Evolutionary conservation across 2,113 vertebrate species (phyloP), one percentile per base, ranked within the genome.

Genomic region (Osmerus mordax): DNA sequence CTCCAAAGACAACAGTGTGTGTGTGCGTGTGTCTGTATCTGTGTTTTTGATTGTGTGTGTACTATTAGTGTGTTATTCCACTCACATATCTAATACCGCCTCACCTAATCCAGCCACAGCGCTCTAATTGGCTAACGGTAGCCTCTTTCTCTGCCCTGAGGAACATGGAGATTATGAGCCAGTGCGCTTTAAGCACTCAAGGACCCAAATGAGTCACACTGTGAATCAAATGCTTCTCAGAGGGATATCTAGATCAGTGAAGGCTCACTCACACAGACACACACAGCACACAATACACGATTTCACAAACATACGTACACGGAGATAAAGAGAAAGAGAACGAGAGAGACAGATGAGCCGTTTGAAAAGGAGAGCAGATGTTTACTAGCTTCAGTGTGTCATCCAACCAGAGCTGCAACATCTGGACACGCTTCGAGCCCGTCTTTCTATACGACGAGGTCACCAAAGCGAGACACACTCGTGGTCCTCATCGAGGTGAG

Each of bases 121-220:
- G 76, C 83, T 84, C 81, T 87, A 85, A 87, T 88, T 90, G 85
- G 84, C 83, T 62, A 75, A 85, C 82, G 59, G 75, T 70, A 81
- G 80, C 80, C 82, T 76, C 83, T 84, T 82, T 74, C 82, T 81
- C 70, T 62, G 78, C 84, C 84, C 79, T 36, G 21, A 80, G 76
- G 78, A 87, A 74, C 65, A 64, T 73, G 71, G 67, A 85, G 82
- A 85, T 86, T 87, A 86, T 67, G 72, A 63, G 78, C 77, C 68
- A 18, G 77, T 76, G 77, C 67, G 70, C 70, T 81, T 67, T 47
- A 55, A 76, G 82, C 76, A 76, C 78, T 64, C 83, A 69, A 51
- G 70, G 16, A 32, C 54, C 77, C 69, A 75, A 83, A 81, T 83
- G 82, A 85, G 87, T 87, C 84, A 80, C 73, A 55, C 69, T 66